A percentile compares a stretch with the other conserved stretches of the same genome.
Evolutionary conservation across 1,140 invertebrate species (phyloP).

Genomic region (Sycophila sp.): DNA sequence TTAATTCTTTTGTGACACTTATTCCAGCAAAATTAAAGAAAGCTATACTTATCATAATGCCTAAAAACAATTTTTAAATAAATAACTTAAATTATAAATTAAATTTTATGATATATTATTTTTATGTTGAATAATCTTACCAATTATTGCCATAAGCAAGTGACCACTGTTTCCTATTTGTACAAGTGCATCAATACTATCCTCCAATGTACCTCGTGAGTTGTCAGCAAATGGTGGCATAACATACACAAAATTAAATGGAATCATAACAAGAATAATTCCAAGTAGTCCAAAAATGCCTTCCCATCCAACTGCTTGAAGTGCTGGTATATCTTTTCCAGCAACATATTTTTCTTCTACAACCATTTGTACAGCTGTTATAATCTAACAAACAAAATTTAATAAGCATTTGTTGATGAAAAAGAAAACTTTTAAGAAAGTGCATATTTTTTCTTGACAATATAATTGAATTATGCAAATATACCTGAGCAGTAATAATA

Average conservation of each 20-base stretch:
- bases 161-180: constrained; percentile 79
- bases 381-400: constrained; percentile 67
- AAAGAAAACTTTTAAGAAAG: too few species aligned
- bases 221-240: constrained; percentile 81
- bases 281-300: constrained; percentile 87
- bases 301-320: constrained; percentile 93
- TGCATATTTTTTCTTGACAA: too few species aligned
- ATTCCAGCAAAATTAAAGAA: constrained; percentile 98
- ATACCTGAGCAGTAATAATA: constrained; percentile 85
- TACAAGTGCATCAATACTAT: constrained; percentile 82
- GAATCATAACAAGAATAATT: constrained; percentile 79
- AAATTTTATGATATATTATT: neutral
- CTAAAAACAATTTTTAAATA: constrained; percentile 57
- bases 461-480: neutral
- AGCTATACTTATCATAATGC: constrained; percentile 91
- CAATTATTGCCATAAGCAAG: constrained; percentile 74
- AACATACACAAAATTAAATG: constrained; percentile 86
- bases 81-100: neutral
- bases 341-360: constrained; percentile 92
- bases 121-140: constrained; percentile 61
- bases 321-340: constrained; percentile 82
- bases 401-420: neutral
- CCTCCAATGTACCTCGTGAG: constrained; percentile 83
- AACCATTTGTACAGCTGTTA: constrained; percentile 93
- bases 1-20: constrained; percentile 94